Evolutionary conservation across 2,888 invertebrate genomes (phyloP).

Genomic region (Limnephilus rhombicus): DNA sequence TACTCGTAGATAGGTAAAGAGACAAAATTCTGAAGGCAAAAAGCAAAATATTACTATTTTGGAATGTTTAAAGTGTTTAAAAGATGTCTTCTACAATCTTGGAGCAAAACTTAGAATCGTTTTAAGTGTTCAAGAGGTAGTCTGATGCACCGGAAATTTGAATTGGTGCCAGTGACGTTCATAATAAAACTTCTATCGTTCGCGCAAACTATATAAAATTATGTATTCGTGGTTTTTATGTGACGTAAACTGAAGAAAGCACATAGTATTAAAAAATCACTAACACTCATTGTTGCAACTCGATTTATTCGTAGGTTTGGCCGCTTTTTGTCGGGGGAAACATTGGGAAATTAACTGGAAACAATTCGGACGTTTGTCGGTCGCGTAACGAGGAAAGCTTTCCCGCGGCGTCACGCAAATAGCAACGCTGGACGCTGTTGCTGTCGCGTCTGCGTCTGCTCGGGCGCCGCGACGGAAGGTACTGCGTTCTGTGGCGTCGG

Average conservation of each 20-base stretch:
- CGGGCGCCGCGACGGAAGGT: conserved; percentile 3
- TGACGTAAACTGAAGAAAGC: not conserved
- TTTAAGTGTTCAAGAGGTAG: not conserved
- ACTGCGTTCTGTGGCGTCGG: not conserved
- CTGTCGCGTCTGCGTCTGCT: not conserved
- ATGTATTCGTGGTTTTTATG: not conserved
- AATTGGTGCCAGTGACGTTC: conserved; percentile 3
- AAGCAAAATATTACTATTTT: too few species aligned
- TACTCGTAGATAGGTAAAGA: not conserved
- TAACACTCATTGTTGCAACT: conserved; percentile 52
- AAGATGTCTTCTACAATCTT: too few species aligned
- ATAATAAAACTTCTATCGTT: not conserved
- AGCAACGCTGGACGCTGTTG: conserved; percentile 14
- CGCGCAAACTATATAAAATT: not conserved
- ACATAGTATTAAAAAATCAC: conserved; percentile 28
- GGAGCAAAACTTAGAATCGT: not conserved
- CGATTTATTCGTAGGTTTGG: conserved; percentile 19
- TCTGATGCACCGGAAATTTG: not conserved
- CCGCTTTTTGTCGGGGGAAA: conserved; percentile 4
- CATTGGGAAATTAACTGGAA: conserved; percentile 37
- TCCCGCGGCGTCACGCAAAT: conserved; percentile 35
- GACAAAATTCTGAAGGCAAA: too few species aligned
- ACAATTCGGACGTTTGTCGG: conserved; percentile 50
- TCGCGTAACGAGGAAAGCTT: conserved; percentile 49
- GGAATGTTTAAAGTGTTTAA: too few species aligned